These are phyloP conservation scores for Paedocypris sp. DNA, from an alignment of 2,113 vertebrate species.

Conservation along the genomic window DNA sequence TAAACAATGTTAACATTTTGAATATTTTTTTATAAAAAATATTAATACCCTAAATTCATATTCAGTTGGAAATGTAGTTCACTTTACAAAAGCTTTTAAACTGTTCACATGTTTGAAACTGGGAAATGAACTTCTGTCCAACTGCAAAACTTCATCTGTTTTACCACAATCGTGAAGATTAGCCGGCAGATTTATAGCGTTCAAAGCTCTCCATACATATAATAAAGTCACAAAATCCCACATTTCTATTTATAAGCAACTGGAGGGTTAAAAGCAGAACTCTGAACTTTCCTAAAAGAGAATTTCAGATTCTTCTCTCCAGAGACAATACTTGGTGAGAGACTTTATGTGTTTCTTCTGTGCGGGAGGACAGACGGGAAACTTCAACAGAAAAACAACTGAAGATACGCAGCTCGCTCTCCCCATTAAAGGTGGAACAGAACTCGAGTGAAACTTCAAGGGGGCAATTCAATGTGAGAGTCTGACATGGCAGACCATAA, in stretches of 20 bases:
- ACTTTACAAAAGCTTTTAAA: too few species aligned
- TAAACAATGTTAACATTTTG: too few species aligned
- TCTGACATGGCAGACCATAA: conserved; percentile 28
- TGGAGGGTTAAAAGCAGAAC: conserved; percentile 9
- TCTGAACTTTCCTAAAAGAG: conserved; percentile 11
- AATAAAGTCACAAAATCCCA: background rate
- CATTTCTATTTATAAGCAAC: conserved; percentile 9
- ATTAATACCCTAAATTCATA: too few species aligned
- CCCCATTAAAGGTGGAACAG: conserved; percentile 1
- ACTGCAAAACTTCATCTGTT: too few species aligned
- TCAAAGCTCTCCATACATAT: background rate
- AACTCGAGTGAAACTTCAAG: conserved; percentile 22
- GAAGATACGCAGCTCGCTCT: background rate
- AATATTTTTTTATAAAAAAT: too few species aligned
- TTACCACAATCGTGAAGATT: background rate
- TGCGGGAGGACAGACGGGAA: conserved; percentile 15
- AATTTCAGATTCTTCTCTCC: conserved; percentile 10
- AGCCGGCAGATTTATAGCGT: conserved; percentile 3
- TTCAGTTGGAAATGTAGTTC: too few species aligned
- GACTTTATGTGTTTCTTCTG: conserved; percentile 15
- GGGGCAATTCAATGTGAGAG: conserved; percentile 12
- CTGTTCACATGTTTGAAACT: too few species aligned
- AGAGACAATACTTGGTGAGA: conserved; percentile 17
- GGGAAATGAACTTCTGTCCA: too few species aligned
- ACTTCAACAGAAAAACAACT: conserved; percentile 10